These are phyloP conservation scores for Drosophila pallidifrons DNA, from an alignment of 1,140 invertebrate species.

Conservation along the genomic window DNA sequence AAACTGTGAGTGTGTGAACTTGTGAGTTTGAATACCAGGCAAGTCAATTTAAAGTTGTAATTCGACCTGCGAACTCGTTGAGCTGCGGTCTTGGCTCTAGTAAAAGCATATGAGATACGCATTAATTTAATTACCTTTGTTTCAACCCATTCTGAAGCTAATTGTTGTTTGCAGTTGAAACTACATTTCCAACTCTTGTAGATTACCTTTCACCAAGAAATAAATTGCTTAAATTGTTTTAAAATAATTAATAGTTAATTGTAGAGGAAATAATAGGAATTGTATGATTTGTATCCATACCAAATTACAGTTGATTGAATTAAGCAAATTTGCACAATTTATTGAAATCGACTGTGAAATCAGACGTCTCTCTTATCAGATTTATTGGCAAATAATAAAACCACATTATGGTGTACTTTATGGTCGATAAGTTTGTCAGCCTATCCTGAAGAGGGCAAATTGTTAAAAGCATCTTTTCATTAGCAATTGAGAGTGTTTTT, in stretches of 20 bases:
- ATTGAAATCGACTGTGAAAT: background rate
- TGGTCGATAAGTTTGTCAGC: conserved; percentile 33
- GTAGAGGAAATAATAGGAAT: background rate
- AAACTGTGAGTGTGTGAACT: conserved; percentile 26
- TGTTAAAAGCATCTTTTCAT: conserved; percentile 26
- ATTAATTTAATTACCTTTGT: conserved; percentile 6
- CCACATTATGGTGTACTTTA: conserved; percentile 1
- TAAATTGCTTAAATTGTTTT: too few species aligned
- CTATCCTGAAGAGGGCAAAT: conserved; percentile 15
- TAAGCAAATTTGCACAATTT: background rate
- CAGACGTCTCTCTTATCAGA: conserved; percentile 6
- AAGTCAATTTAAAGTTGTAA: conserved; percentile 70
- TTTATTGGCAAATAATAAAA: conserved; percentile 23
- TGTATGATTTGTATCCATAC: background rate
- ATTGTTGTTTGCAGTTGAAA: background rate
- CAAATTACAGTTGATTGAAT: conserved; percentile 1
- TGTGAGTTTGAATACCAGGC: conserved; percentile 38
- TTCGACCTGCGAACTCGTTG: conserved; percentile 48
- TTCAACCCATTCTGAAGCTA: background rate
- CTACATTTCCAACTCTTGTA: too few species aligned
- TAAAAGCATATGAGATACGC: conserved; percentile 10
- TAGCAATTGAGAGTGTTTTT: conserved; percentile 25
- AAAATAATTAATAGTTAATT: too few species aligned
- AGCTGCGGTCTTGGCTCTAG: conserved; percentile 8
- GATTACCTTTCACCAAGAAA: too few species aligned